Conservation (phyloP, 1,140 invertebrate genomes). For the Caerostris extrusa region DNA sequence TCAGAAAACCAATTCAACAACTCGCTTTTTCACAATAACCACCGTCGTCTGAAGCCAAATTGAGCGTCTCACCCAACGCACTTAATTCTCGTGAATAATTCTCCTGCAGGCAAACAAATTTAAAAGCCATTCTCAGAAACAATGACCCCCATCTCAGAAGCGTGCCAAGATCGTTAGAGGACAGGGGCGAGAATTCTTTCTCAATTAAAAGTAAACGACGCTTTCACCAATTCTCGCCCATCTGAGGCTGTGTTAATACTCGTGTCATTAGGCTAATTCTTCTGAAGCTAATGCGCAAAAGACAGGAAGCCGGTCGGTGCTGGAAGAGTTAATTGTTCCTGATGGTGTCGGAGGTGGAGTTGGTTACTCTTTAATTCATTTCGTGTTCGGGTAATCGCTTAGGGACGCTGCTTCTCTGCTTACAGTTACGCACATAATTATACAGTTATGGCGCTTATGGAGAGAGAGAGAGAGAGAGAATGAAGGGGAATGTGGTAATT, state of each 20-base stretch:
- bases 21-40: neutral
- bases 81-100: neutral
- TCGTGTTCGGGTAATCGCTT: conserved; percentile 24
- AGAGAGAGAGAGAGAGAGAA: neutral
- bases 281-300: neutral
- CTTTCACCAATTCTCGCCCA: neutral
- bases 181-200: neutral
- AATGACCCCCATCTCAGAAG: neutral
- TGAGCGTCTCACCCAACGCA: neutral
- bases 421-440: conserved; percentile 9
- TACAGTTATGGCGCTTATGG: neutral
- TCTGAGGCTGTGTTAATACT: neutral
- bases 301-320: neutral
- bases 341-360: neutral
- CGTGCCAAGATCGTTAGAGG: neutral
- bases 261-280: neutral
- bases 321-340: neutral
- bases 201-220: neutral
- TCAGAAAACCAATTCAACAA: neutral
- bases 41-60: neutral
- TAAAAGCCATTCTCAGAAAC: neutral
- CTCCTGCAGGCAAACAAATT: neutral
- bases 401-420: conserved; percentile 21
- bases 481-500: neutral
- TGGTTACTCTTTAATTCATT: conserved; percentile 27